These are phyloP conservation scores for Craterocephalus amniculus DNA, from an alignment of 2,797 vertebrate species.

Conservation along the genomic window DNA sequence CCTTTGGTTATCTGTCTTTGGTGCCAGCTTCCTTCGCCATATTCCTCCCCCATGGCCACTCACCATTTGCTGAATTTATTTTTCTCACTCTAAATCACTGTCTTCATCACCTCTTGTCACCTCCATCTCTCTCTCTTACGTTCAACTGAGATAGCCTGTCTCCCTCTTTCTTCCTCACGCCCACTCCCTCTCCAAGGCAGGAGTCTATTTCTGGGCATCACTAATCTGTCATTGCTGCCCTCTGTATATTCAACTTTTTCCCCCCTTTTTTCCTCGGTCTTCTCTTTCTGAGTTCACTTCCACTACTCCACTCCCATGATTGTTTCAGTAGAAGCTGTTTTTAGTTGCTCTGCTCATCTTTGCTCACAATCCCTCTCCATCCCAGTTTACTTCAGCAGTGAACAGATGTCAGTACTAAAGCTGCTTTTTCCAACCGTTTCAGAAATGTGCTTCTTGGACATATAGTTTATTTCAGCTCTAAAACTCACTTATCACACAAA, in stretches of 20 bases:
- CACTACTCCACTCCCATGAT: conserved; percentile 6
- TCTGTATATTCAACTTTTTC: conserved; percentile 35
- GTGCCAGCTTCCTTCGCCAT: conserved; percentile 43
- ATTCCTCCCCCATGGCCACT: conserved; percentile 54
- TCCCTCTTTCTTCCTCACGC: conserved; percentile 22
- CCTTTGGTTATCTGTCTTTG: conserved; percentile 41
- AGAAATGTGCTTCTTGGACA: background rate
- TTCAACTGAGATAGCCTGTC: conserved; percentile 36
- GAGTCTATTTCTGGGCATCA: conserved; percentile 66
- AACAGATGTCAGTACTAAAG: background rate
- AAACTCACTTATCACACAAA: background rate
- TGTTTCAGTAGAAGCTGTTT: background rate
- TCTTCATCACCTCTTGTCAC: conserved; percentile 62
- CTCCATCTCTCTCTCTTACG: conserved; percentile 31
- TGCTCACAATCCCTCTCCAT: background rate
- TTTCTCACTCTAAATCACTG: conserved; percentile 66
- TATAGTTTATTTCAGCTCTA: background rate
- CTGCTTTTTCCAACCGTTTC: background rate
- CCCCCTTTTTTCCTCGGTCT: conserved; percentile 15
- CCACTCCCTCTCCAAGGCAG: conserved; percentile 30
- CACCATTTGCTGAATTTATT: conserved; percentile 61
- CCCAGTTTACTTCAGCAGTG: background rate
- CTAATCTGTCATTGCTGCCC: conserved; percentile 57
- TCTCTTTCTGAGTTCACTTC: conserved; percentile 6
- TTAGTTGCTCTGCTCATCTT: background rate